phyloP scores from a whole-genome alignment of 2,113 vertebrate species.

The Cavia aperea region DNA sequence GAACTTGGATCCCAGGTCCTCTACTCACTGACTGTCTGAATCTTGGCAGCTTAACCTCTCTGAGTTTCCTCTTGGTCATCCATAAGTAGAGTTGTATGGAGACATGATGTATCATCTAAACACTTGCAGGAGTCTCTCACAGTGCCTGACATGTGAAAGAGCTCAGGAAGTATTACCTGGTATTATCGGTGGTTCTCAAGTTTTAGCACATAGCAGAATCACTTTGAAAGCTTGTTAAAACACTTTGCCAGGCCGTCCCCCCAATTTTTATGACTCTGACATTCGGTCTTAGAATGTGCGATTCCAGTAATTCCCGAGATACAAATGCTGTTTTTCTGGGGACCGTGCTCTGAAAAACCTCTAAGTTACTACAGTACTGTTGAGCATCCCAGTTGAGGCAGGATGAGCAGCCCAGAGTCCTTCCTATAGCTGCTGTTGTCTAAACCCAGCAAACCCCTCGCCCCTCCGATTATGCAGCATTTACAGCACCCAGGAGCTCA shows the following conservation, averaged over 20 bases:
- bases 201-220: background rate
- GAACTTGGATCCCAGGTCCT: background rate
- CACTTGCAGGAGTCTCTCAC: background rate
- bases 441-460: background rate
- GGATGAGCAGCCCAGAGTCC: background rate
- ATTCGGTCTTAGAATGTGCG: background rate
- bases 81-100: background rate
- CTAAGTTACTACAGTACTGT: background rate
- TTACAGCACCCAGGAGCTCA: background rate
- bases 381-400: background rate
- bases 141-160: background rate
- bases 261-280: background rate
- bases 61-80: background rate
- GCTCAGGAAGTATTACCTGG: background rate
- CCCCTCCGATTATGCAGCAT: background rate
- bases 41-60: background rate
- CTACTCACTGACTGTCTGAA: background rate
- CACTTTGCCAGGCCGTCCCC: background rate
- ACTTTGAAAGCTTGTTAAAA: background rate
- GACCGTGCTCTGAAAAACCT: background rate
- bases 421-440: background rate
- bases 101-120: background rate
- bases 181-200: background rate
- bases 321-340: background rate
- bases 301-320: background rate